Conservation (phyloP, 2,888 invertebrate species). For the Argynnis bischoffii region DNA sequence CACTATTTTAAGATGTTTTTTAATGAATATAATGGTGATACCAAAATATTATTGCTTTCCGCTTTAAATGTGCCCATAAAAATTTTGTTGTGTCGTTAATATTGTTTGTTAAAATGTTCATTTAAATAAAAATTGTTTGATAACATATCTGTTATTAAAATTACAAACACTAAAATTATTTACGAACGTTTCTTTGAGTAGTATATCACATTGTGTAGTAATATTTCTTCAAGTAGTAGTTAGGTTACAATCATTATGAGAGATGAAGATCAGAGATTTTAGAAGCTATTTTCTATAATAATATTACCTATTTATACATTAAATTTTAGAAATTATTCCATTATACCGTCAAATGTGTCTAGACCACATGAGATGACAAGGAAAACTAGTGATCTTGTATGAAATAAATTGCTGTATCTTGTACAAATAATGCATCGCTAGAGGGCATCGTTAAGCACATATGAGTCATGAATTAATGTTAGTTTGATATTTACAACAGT, state of each 20-base stretch:
- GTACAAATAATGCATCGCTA: slow-evolving; percentile 34
- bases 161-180: no score
- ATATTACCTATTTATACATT: slow-evolving; percentile 1
- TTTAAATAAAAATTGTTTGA: no score
- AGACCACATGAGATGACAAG: slow-evolving; percentile 37
- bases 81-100: no score
- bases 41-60: no score
- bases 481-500: slow-evolving; percentile 21
- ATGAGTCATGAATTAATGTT: slow-evolving; percentile 28
- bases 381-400: slow-evolving; percentile 36
- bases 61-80: no score
- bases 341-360: slow-evolving; percentile 34
- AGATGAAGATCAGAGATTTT: not conserved
- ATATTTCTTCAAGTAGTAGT: no score
- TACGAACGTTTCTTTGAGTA: no score
- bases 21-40: no score
- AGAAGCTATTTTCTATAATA: not conserved
- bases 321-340: slow-evolving; percentile 22
- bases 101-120: no score
- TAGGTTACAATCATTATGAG: not conserved
- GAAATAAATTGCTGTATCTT: slow-evolving; percentile 34
- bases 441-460: slow-evolving; percentile 30
- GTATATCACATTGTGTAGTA: no score
- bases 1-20: slow-evolving; percentile 20
- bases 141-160: no score